These are phyloP conservation scores for Lepus oiostolus DNA, from an alignment of 2,797 vertebrate genomes.

Conservation along the genomic window DNA sequence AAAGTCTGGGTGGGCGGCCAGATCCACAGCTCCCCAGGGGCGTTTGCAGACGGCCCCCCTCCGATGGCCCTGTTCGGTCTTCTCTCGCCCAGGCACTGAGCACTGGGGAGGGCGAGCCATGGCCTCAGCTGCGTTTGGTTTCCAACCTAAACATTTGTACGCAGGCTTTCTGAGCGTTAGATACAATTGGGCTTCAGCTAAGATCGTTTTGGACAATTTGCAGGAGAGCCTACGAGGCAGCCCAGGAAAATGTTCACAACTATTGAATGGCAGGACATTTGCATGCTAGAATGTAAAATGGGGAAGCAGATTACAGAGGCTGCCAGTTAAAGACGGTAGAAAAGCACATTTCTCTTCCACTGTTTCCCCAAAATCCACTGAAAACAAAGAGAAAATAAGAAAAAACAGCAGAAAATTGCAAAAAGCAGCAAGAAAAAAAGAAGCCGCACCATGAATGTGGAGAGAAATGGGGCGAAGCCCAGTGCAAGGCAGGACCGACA, in stretches of 20 bases:
- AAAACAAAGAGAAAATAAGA: background rate
- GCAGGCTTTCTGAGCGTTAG: background rate
- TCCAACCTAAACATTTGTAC: too few species aligned
- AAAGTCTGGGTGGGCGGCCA: background rate
- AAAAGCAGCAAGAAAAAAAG: too few species aligned
- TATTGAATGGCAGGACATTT: background rate
- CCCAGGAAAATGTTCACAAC: slow-evolving; percentile 9
- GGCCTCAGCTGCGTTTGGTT: background rate
- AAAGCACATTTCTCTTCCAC: background rate
- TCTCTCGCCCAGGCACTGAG: fast-evolving
- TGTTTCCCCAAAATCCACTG: background rate
- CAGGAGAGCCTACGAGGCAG: background rate
- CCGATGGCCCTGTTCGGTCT: fast-evolving
- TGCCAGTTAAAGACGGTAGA: background rate
- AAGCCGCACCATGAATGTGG: background rate
- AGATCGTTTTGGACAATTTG: background rate
- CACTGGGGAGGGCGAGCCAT: background rate
- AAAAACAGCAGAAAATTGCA: background rate
- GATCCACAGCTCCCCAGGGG: fast-evolving
- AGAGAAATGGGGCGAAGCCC: background rate
- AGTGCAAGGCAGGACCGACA: too few species aligned
- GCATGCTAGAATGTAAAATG: background rate
- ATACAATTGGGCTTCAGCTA: background rate
- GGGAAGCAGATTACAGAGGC: background rate
- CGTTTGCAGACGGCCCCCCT: fast-evolving